Evolutionary conservation across 2,797 vertebrate genomes (phyloP).

Genomic region (Cyprinella venusta): DNA sequence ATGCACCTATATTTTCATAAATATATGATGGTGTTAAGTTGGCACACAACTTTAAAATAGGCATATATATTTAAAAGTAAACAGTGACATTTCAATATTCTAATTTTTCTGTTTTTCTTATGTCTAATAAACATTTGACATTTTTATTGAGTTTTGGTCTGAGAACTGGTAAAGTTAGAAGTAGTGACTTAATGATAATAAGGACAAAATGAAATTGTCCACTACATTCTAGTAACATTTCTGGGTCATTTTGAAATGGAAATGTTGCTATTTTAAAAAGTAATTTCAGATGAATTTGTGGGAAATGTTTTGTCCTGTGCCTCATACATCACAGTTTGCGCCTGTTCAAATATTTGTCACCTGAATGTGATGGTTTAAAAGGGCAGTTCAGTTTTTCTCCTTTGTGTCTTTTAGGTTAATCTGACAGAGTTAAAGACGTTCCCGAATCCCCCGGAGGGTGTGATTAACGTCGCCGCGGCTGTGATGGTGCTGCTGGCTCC

Average conservation of each 20-base stretch:
- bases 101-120: not conserved
- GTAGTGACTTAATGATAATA: not conserved
- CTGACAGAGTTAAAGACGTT: slow-evolving; percentile 88
- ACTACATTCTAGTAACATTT: not conserved
- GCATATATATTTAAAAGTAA: not conserved
- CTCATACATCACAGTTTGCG: not conserved
- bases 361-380: not conserved
- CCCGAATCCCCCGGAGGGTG: slow-evolving; percentile 79
- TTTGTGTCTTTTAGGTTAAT: slow-evolving; percentile 75
- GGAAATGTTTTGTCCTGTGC: not conserved
- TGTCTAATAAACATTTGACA: not conserved
- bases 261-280: not conserved
- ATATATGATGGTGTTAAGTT: not conserved
- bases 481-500: slow-evolving; percentile 85
- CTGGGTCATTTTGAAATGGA: not conserved
- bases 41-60: not conserved
- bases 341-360: not conserved
- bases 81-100: not conserved
- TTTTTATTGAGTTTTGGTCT: not conserved
- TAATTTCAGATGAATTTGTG: not conserved
- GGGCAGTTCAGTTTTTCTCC: not conserved
- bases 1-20: not conserved
- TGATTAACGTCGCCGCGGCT: slow-evolving; percentile 83
- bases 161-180: not conserved
- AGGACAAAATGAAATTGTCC: not conserved